Percentiles rank a stretch among this genome's conserved stretches.
Evolutionary conservation across 2,113 vertebrate species (phyloP).

Genomic region (Micronisus gabar): DNA sequence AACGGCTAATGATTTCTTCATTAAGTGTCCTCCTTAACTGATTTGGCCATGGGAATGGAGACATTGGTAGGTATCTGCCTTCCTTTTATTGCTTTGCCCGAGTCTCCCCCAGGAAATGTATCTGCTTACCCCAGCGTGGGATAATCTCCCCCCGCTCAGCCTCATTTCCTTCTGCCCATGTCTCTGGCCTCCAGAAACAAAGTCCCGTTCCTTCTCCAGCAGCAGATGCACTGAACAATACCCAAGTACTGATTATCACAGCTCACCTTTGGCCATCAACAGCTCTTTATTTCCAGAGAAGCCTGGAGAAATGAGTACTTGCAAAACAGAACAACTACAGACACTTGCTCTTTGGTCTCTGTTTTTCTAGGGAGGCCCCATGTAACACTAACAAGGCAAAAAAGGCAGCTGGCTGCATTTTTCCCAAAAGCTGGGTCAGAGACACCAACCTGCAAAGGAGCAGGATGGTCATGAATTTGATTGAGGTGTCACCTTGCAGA

Average conservation of each 20-base stretch:
- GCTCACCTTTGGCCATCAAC: neutral
- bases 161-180: neutral
- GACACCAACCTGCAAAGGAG: neutral
- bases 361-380: neutral
- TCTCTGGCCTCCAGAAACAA: neutral
- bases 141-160: neutral
- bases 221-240: neutral
- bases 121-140: accelerated
- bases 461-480: too few species aligned
- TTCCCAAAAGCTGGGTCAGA: neutral
- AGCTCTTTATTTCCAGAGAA: neutral
- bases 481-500: neutral
- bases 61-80: neutral
- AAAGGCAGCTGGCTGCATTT: neutral
- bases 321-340: neutral
- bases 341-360: neutral
- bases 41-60: neutral
- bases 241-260: too few species aligned
- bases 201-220: neutral
- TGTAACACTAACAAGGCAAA: neutral
- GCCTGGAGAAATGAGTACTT: neutral
- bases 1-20: neutral
- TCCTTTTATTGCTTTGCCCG: neutral
- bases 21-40: neutral
- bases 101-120: neutral